A percentile compares a stretch with the other conserved stretches of the same genome.
These are phyloP conservation scores for Phylloscopus collybita DNA, from an alignment of 2,797 vertebrate genomes.

Conservation along the genomic window DNA sequence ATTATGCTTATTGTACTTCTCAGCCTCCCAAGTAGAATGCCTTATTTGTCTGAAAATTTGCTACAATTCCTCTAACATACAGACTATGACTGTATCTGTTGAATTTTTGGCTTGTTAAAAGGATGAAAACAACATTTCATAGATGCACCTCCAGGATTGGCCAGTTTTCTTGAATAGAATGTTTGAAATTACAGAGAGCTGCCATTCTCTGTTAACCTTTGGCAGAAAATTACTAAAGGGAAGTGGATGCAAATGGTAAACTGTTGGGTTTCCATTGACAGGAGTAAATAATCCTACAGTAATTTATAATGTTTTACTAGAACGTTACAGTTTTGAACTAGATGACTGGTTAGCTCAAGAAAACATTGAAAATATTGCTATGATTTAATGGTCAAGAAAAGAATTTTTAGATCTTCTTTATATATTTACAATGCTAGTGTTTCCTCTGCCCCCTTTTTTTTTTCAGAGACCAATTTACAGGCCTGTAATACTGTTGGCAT, in stretches of 20 bases:
- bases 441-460: background rate
- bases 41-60: conserved; percentile 38
- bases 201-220: background rate
- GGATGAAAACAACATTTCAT: background rate
- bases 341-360: background rate
- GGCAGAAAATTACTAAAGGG: background rate
- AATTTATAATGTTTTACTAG: background rate
- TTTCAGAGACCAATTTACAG: background rate
- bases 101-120: background rate
- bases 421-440: background rate
- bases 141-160: accelerated
- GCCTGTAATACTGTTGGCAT: background rate
- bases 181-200: background rate
- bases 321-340: background rate
- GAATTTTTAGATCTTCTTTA: background rate
- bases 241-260: background rate
- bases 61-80: background rate
- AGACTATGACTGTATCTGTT: background rate
- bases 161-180: background rate
- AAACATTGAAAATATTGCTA: background rate
- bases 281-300: background rate
- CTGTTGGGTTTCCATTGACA: background rate
- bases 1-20: conserved; percentile 3
- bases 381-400: background rate
- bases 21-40: background rate